A percentile compares a stretch with the other conserved stretches of the same genome.
Conservation (phyloP, 2,888 invertebrate genomes). For the Acanthosepion esculentum region DNA sequence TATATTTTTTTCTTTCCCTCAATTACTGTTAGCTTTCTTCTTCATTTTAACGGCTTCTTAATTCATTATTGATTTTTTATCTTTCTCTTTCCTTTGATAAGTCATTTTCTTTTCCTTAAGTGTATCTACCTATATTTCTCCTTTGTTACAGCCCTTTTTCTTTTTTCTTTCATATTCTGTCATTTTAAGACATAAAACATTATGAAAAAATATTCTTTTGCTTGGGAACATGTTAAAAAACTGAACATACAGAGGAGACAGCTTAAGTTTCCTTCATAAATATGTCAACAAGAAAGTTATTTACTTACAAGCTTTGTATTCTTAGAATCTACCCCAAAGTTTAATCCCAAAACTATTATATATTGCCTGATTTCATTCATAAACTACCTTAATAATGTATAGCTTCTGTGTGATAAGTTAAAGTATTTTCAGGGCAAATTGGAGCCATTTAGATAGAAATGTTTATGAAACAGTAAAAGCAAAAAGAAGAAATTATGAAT, state of each 20-base stretch:
- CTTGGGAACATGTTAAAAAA: not conserved
- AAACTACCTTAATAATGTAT: not conserved
- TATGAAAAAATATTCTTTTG: not conserved
- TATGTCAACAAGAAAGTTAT: not conserved
- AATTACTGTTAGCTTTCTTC: not conserved
- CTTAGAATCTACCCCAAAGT: not conserved
- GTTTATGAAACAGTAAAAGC: not conserved
- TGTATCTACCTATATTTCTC: not conserved
- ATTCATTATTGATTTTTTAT: not conserved
- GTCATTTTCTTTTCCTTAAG: not conserved
- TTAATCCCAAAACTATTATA: not conserved
- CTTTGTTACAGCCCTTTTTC: too few species aligned
- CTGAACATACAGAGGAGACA: not conserved
- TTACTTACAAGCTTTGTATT: not conserved
- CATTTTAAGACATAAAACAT: not conserved
- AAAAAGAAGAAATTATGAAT: not conserved
- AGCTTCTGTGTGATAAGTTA: not conserved
- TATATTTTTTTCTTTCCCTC: not conserved
- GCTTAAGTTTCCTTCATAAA: not conserved
- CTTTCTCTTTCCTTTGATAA: not conserved
- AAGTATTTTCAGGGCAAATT: not conserved
- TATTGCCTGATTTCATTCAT: not conserved
- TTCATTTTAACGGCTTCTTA: not conserved
- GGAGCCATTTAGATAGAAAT: not conserved
- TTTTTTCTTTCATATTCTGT: not conserved